Evolutionary conservation across 1,140 invertebrate species (phyloP).

Genomic region (Ooceraea biroi): DNA sequence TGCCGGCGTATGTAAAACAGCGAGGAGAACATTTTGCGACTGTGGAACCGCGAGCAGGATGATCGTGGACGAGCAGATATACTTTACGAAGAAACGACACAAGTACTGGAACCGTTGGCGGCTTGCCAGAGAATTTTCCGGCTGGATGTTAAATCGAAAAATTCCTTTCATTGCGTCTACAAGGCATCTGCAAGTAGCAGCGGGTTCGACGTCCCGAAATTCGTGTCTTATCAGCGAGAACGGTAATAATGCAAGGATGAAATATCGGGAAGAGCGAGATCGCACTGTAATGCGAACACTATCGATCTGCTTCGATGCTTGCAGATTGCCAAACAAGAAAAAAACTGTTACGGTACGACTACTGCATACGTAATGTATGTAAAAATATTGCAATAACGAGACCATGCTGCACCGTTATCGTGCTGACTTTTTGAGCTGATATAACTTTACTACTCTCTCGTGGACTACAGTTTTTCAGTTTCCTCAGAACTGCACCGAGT

Average conservation of each 20-base stretch:
- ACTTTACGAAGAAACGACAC: slow-evolving; percentile 53
- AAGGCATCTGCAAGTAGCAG: background rate
- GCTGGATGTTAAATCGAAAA: slow-evolving; percentile 48
- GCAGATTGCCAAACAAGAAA: background rate
- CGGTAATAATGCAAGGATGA: background rate
- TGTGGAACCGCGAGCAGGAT: slow-evolving; percentile 40
- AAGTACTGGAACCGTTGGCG: slow-evolving; percentile 54
- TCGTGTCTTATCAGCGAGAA: background rate
- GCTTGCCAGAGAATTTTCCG: slow-evolving; percentile 66
- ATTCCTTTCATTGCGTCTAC: slow-evolving; percentile 54
- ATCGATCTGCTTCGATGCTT: background rate
- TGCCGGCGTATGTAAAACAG: too few species aligned
- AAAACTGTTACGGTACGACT: too few species aligned
- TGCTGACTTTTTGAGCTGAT: background rate
- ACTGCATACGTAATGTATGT: too few species aligned
- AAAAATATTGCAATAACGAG: background rate
- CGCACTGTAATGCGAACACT: background rate
- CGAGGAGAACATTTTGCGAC: slow-evolving; percentile 16
- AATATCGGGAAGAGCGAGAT: background rate
- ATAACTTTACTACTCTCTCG: background rate
- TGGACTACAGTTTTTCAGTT: background rate
- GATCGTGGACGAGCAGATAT: slow-evolving; percentile 41
- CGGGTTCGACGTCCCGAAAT: slow-evolving; percentile 37
- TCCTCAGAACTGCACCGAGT: slow-evolving; percentile 7
- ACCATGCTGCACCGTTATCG: background rate